phyloP scores from a whole-genome alignment of 2,113 vertebrate genomes.

The Larimichthys crocea region DNA sequence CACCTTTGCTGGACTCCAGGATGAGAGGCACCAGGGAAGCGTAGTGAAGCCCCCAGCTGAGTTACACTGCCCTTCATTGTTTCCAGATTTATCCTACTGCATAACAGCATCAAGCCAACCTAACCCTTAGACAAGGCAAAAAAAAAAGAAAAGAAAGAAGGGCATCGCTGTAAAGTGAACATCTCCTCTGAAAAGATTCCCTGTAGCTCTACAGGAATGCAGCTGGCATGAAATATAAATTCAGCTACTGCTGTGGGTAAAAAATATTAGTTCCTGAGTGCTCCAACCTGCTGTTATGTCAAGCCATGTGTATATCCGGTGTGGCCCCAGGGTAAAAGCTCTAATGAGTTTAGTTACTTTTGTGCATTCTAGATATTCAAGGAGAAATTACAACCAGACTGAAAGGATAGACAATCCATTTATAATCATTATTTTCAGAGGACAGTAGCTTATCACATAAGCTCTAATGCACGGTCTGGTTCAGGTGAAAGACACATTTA shows the following conservation, averaged over 20 bases:
- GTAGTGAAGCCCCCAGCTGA: background rate
- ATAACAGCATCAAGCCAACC: slow-evolving; percentile 24
- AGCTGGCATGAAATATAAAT: slow-evolving; percentile 33
- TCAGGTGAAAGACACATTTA: background rate
- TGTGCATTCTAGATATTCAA: background rate
- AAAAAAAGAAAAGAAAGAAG: background rate
- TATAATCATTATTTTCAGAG: background rate
- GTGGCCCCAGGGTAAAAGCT: slow-evolving; percentile 7
- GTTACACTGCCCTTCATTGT: slow-evolving; percentile 15
- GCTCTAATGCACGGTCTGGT: background rate
- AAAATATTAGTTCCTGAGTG: slow-evolving; percentile 28
- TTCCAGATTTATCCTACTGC: slow-evolving; percentile 40
- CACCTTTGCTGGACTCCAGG: background rate
- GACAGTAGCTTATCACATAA: background rate
- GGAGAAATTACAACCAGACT: background rate
- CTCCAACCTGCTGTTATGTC: background rate
- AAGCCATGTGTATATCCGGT: background rate
- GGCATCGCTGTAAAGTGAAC: slow-evolving; percentile 5
- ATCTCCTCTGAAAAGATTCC: slow-evolving; percentile 11
- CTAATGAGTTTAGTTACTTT: slow-evolving; percentile 5
- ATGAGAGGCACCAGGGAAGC: background rate
- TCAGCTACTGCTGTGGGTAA: background rate
- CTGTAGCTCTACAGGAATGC: slow-evolving; percentile 13
- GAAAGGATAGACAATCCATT: background rate
- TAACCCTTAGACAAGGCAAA: slow-evolving; percentile 17